Evolutionary conservation across 2,797 vertebrate genomes (phyloP), one percentile per base, ranked within the genome.

Genomic region (Pteropus rufus): DNA sequence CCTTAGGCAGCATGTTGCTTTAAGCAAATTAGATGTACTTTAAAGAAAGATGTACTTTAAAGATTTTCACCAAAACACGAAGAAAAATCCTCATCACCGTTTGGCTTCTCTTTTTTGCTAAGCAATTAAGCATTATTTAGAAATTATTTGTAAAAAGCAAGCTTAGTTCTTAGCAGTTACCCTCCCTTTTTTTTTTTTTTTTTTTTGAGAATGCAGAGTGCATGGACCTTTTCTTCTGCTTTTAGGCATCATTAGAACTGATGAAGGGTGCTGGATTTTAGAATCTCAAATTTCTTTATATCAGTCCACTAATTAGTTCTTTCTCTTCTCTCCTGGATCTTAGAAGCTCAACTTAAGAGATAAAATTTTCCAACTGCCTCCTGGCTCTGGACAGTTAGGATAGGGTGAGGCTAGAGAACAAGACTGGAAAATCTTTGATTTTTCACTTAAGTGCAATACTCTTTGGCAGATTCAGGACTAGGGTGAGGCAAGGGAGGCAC

Each of bases 271-370:
- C 91, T 62, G 16, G 19, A 82, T 84, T 94, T 97, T 81, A 93
- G 39, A 97, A 73, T 77, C n/a, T 91, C 44, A 89, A 82, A 96
- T 94, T 92, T 86, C 82, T 80, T 80, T 86, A 86, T 58, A 73
- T 62, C 34, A 56, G 76, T 49, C 58, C 72, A 89, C 56, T 93
- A 73, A 84, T 88, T 85, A 67, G 49, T 58, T 34, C 29, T 60
- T 91, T 93, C 60, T 24, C 29, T 26, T 83, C 26, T 46, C 54
- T 95, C 29, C 89, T 41, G 39, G 44, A 81, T 41, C 34, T 86
- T 86, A 64, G 81, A 89, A 90, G 69, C 69, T 88, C 64, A 83
- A 79, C 16, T 77, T 82, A 94, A 94, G 69, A 96, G 24, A 62
- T 10, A 65, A 92, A 80, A 67, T 80, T 86, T 89, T n/a, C 49